A percentile compares a stretch with the other conserved stretches of the same genome.
Evolutionary conservation across 2,888 invertebrate genomes (phyloP).

Genomic region (Drosophila rellima): DNA sequence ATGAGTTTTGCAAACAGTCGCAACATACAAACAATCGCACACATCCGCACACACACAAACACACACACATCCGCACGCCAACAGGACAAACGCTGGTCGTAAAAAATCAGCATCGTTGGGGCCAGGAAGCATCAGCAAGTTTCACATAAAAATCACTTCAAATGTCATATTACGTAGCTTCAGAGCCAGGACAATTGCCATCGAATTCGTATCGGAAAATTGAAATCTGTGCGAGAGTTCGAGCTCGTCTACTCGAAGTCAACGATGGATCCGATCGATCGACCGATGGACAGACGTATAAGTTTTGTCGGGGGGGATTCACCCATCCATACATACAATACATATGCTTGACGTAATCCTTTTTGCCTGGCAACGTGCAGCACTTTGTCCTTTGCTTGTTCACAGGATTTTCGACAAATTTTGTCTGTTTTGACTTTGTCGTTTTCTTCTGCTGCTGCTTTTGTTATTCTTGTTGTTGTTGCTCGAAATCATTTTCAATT

Average conservation of each 20-base stretch:
- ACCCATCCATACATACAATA: slow-evolving; percentile 75
- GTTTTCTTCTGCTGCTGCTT: slow-evolving; percentile 30
- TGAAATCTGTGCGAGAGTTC: slow-evolving; percentile 72
- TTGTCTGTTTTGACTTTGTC: slow-evolving; percentile 78
- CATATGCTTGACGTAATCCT: slow-evolving; percentile 83
- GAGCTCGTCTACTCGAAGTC: slow-evolving; percentile 44
- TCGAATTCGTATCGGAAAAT: slow-evolving; percentile 81
- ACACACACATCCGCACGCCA: slow-evolving; percentile 25
- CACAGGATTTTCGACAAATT: slow-evolving; percentile 82
- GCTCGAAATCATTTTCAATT: slow-evolving; percentile 79
- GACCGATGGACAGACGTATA: slow-evolving; percentile 64
- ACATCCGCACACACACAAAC: slow-evolving; percentile 23
- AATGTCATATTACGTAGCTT: slow-evolving; percentile 78
- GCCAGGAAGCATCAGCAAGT: slow-evolving; percentile 79
- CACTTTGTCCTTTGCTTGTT: slow-evolving; percentile 80
- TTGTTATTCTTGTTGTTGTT: slow-evolving; percentile 34
- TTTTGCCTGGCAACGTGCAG: slow-evolving; percentile 76
- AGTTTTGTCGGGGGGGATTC: slow-evolving; percentile 54
- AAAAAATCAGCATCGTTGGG: slow-evolving; percentile 60
- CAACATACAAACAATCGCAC: slow-evolving; percentile 50
- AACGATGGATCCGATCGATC: slow-evolving; percentile 30
- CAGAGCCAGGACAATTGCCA: slow-evolving; percentile 74
- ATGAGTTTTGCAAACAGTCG: slow-evolving; percentile 77
- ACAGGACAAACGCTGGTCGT: slow-evolving; percentile 57
- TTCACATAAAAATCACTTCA: slow-evolving; percentile 82